Conservation (phyloP, 2,888 invertebrate genomes). For the Slavum lentiscoides region DNA sequence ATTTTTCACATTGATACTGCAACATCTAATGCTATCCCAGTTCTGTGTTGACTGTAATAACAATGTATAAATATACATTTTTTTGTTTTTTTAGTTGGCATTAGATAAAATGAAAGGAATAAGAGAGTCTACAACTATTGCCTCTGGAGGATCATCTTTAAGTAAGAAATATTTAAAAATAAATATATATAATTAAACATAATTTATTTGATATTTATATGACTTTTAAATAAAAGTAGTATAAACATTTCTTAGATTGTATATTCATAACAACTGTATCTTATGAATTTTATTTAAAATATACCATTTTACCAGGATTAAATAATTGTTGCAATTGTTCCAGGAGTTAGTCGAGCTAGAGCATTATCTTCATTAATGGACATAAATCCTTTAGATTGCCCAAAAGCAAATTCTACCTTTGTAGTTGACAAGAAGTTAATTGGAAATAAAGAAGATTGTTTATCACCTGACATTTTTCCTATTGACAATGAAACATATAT, state of each 20-base stretch:
- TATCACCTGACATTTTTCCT: constrained; percentile 37
- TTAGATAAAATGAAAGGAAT: not conserved
- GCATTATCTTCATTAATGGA: constrained; percentile 30
- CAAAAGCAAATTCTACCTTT: constrained; percentile 44
- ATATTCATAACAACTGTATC: too few species aligned
- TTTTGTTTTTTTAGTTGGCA: constrained; percentile 9
- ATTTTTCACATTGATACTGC: too few species aligned
- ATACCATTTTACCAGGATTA: too few species aligned
- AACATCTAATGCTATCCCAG: too few species aligned
- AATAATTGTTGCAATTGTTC: not conserved
- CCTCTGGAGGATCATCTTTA: constrained; percentile 14
- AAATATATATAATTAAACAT: too few species aligned
- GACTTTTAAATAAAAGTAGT: too few species aligned
- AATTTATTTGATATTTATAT: too few species aligned
- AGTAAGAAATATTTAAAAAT: constrained; percentile 8
- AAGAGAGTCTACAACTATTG: constrained; percentile 25
- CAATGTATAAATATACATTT: too few species aligned
- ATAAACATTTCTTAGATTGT: too few species aligned
- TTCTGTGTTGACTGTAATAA: too few species aligned
- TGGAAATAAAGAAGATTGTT: not conserved
- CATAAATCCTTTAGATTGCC: constrained; percentile 5
- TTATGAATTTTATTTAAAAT: too few species aligned
- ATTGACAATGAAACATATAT: not conserved
- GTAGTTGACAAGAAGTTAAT: constrained; percentile 11
- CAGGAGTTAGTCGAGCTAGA: constrained; percentile 44